Evolutionary conservation across 2,113 vertebrate genomes (phyloP).

Genomic region (Actenoides lindsayi): DNA sequence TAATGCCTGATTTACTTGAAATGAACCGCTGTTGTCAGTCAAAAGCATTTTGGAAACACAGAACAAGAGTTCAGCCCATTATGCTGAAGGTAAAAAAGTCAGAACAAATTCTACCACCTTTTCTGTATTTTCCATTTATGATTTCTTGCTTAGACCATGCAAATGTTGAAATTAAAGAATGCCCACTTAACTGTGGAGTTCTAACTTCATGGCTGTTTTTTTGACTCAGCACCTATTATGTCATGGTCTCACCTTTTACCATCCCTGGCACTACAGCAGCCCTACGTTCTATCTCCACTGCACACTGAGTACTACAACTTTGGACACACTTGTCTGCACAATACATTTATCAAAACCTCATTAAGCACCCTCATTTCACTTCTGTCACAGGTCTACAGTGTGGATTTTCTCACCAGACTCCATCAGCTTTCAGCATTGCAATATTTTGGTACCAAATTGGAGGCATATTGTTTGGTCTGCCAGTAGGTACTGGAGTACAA

Average conservation of each 20-base stretch:
- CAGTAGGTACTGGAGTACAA: neutral
- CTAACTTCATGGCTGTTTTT: neutral
- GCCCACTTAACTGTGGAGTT: neutral
- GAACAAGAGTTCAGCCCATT: neutral
- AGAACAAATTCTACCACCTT: neutral
- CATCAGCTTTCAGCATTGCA: neutral
- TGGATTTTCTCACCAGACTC: neutral
- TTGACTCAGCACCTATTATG: fast-evolving
- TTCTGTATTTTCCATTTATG: neutral
- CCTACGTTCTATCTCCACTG: neutral
- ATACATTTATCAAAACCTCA: neutral
- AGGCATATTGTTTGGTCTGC: neutral
- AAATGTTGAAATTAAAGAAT: neutral
- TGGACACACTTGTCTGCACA: neutral
- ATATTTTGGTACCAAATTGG: neutral
- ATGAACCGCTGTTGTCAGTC: neutral
- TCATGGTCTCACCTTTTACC: neutral
- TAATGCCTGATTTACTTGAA: neutral
- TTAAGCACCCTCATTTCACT: neutral
- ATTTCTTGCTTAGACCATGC: neutral
- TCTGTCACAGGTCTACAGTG: neutral
- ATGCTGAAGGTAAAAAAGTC: neutral
- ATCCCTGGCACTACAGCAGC: neutral
- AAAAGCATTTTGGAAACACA: neutral
- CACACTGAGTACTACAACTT: neutral